A percentile compares a stretch with the other conserved stretches of the same genome.
phyloP scores from a whole-genome alignment of 2,888 invertebrate genomes.

The Actias luna region DNA sequence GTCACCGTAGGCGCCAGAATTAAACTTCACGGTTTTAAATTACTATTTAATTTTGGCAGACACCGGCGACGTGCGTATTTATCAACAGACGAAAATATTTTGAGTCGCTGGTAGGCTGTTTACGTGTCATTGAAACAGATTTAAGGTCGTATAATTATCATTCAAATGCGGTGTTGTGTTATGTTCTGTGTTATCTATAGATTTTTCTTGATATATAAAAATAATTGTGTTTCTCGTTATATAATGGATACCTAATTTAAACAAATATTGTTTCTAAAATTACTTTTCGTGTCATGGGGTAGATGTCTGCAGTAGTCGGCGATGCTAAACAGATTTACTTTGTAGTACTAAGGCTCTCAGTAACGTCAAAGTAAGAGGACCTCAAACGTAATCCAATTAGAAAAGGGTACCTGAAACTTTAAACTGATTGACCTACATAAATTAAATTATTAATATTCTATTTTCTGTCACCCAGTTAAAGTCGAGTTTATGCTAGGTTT shows the following conservation, averaged over 20 bases:
- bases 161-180: not conserved
- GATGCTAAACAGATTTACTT: not conserved
- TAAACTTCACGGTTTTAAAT: slow-evolving; percentile 6
- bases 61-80: slow-evolving; percentile 1
- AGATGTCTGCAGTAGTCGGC: not conserved
- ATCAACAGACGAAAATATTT: slow-evolving; percentile 10
- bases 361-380: not conserved
- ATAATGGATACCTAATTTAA: too few relatives aligned
- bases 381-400: not conserved
- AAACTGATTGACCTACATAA: not conserved
- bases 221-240: too few relatives aligned
- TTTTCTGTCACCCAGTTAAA: too few relatives aligned
- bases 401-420: not conserved
- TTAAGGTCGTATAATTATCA: not conserved
- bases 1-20: slow-evolving; percentile 11
- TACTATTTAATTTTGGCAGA: slow-evolving; percentile 10
- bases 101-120: slow-evolving; percentile 1
- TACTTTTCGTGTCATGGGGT: not conserved
- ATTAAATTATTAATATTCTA: not conserved
- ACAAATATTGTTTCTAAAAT: not conserved
- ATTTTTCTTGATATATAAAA: too few relatives aligned
- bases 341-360: not conserved
- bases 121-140: not conserved
- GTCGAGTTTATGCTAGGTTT: too few relatives aligned
- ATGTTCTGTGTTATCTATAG: not conserved